Evolutionary conservation across 2,888 invertebrate genomes (phyloP), one percentile per base, ranked within the genome.

Genomic region (Chydorus sphaericus): DNA sequence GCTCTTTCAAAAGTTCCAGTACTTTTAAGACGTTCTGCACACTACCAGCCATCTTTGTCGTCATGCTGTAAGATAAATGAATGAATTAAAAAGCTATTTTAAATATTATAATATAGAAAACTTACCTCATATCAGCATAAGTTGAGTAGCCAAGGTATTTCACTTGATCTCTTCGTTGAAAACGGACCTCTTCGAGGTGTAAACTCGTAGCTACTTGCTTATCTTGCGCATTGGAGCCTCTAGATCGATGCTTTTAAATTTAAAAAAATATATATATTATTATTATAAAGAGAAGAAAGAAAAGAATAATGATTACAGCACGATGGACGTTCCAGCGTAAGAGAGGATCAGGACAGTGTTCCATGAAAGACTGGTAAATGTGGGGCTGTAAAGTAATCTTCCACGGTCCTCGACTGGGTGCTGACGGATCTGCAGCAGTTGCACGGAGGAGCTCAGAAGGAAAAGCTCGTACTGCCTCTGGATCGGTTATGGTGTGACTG

Each of bases 1-100:
- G 73, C 63, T 75, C 77, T 62, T 79, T 76, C 0, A 82, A 67
- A 60, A 72, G 77, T 54, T 81, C 75, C 28, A 94, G 73, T 59
- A 83, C 77, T 58, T 77, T 75, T 61, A 82, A 74, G 0, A 92
- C 81, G 68, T 83, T 84, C 54, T 84, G 79, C 14, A 87, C 70
- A 60, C 75, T 82, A 8, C 83, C 85, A 7, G 91, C 89, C 90
- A 94, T 83, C 76, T 92, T 93, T 0, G 90, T 91, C 71, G 86
- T 82, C 88, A 94, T 88, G 36, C 87, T 88, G n/a, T n/a, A n/a
- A n/a, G n/a, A n/a, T n/a, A n/a, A n/a, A n/a, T n/a, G n/a, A n/a
- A n/a, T n/a, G n/a, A n/a, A n/a, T n/a, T n/a, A n/a, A n/a, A n/a
- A n/a, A n/a, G n/a, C n/a, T n/a, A n/a, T n/a, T n/a, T n/a, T n/a